Evolutionary conservation across 2,797 vertebrate genomes (phyloP).

Genomic region (Strix occidentalis): DNA sequence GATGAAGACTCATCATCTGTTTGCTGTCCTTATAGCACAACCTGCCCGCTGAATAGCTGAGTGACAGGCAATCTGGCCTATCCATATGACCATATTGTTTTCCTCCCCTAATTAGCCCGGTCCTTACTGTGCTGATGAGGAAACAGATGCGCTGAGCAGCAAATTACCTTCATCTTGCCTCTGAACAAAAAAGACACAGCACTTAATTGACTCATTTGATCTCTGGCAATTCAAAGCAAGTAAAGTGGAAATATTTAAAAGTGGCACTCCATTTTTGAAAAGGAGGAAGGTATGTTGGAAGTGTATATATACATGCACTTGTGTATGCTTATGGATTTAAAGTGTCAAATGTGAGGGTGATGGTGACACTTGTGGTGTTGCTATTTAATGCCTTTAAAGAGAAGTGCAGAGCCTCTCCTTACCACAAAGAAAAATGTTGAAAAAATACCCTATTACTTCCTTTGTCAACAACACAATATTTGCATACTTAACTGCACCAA

Average conservation of each 20-base stretch:
- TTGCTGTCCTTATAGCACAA: slow-evolving; percentile 67
- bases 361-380: background rate
- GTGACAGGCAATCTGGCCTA: slow-evolving; percentile 84
- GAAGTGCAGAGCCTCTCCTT: background rate
- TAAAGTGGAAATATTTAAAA: slow-evolving; percentile 76
- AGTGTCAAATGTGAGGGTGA: background rate
- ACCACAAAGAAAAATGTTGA: background rate
- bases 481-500: background rate
- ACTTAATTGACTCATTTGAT: slow-evolving; percentile 95
- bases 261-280: slow-evolving; percentile 54
- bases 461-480: background rate
- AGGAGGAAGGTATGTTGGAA: background rate
- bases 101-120: slow-evolving; percentile 81
- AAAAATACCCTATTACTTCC: background rate
- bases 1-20: slow-evolving; percentile 52
- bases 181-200: slow-evolving; percentile 77
- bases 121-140: slow-evolving; percentile 80
- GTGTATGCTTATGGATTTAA: background rate
- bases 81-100: slow-evolving; percentile 84
- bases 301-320: background rate
- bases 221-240: slow-evolving; percentile 78
- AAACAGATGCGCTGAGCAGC: slow-evolving; percentile 87
- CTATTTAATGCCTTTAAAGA: background rate
- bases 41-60: slow-evolving; percentile 70
- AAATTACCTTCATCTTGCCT: slow-evolving; percentile 88